These are phyloP conservation scores for Diplodus sargus DNA, from an alignment of 2,797 vertebrate species.

Conservation along the genomic window DNA sequence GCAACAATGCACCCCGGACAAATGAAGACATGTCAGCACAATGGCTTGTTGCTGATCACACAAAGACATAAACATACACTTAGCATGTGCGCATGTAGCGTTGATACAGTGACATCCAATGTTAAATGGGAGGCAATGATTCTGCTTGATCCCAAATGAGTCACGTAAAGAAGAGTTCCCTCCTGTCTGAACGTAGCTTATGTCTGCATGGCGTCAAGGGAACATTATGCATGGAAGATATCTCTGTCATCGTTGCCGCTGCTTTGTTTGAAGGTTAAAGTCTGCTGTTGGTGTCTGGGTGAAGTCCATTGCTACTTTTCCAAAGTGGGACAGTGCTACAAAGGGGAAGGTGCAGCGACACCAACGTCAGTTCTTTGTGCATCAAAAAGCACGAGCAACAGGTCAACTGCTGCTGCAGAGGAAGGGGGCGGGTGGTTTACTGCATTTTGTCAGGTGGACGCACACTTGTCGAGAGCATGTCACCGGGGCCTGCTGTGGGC, in stretches of 20 bases:
- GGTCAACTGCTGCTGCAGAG: constrained; percentile 49
- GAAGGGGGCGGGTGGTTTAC: not conserved
- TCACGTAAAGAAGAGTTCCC: not conserved
- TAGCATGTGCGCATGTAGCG: constrained; percentile 11
- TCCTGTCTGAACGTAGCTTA: constrained; percentile 9
- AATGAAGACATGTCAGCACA: constrained; percentile 11
- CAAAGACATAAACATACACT: not conserved
- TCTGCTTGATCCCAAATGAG: not conserved
- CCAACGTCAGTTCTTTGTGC: constrained; percentile 54
- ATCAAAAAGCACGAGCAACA: constrained; percentile 41
- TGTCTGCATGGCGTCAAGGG: not conserved
- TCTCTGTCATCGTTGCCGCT: not conserved
- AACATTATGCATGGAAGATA: constrained; percentile 15
- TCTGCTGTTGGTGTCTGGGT: constrained; percentile 6
- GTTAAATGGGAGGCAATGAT: not conserved
- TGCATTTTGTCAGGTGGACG: not conserved
- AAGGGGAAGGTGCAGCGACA: constrained; percentile 1
- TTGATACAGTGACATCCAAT: constrained; percentile 1
- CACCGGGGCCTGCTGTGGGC: constrained; percentile 88
- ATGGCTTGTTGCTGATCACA: not conserved
- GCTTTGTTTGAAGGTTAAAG: not conserved
- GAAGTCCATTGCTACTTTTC: constrained; percentile 15
- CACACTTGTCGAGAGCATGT: constrained; percentile 19
- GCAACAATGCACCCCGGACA: constrained; percentile 22
- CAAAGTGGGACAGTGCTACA: constrained; percentile 1